Evolutionary conservation across 2,113 vertebrate genomes (phyloP).

Genomic region (Antechinus flavipes): DNA sequence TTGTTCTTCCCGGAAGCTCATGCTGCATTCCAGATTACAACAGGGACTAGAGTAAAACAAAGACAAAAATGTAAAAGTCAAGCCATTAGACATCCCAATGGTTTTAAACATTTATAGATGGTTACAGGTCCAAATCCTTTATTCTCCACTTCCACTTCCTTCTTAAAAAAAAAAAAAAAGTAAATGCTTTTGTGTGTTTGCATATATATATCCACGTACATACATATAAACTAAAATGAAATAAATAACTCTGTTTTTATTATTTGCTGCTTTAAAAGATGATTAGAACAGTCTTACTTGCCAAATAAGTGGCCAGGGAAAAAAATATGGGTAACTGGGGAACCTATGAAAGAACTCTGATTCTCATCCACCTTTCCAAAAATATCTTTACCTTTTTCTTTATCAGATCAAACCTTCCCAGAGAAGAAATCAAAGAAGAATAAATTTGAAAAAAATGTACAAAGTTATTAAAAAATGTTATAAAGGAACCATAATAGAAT

Average conservation of each 20-base stretch:
- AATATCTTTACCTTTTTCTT: not conserved
- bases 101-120: constrained; percentile 76
- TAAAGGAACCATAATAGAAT: not conserved
- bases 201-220: constrained; percentile 27
- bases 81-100: constrained; percentile 83
- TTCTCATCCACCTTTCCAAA: not conserved
- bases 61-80: constrained; percentile 85
- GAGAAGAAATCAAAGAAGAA: not conserved
- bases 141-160: constrained; percentile 34
- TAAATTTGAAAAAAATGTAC: not conserved
- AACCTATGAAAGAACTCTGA: not conserved
- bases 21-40: constrained; percentile 89
- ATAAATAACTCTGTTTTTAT: constrained; percentile 37
- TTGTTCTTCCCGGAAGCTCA: constrained; percentile 88
- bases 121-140: constrained; percentile 81
- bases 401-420: not conserved
- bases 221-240: constrained; percentile 33
- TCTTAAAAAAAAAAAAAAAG: not conserved
- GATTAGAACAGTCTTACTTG: not conserved
- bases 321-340: not conserved
- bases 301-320: not conserved
- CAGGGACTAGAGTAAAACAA: constrained; percentile 84
- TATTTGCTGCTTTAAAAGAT: constrained; percentile 51
- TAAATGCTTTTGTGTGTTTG: not conserved
- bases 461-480: not conserved